Evolutionary conservation across 35 echinoderm and acorn worm species (phyloP), one percentile per base, ranked within the genome.

Genomic region (Heliocidaris erythrogramma): DNA sequence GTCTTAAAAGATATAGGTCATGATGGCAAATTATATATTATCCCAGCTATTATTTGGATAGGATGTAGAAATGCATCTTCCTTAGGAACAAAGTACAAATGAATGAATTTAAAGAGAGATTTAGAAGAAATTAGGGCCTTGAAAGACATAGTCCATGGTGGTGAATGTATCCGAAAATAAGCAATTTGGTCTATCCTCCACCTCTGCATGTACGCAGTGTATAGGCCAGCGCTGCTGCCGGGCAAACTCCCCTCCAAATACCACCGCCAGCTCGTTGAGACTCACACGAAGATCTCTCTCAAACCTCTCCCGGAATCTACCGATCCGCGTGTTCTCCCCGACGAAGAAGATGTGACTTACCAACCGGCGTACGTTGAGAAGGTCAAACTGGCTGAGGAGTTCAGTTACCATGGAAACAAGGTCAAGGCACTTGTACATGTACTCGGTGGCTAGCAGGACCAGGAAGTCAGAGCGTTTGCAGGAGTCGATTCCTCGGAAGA

Each of bases 381-480:
- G 29, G 91, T 92, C 91, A 13, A 92, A 48, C 48, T 59, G 50
- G n/a, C 29, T 50, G 47, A 92, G 47, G 91, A 92, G n/a, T 30
- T 92, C 91, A 2, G 49, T 92, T 48, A 92, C 91, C 91, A 92
- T 92, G 91, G 91, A 49, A 59, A 92, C 91, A 32, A 92, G 91
- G 50, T 92, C 91, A 30, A 92, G 91, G 91, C 91, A 92, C 91
- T 14, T 92, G 91, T 92, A 92, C 91, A 92, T 92, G 91, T 92
- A 92, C 91, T 92, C 91, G 16, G 91, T 92, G 31, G 91, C 91
- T 30, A 59, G 29, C 12, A 92, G 91, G 47, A 52, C 48, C 11
- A 92, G 47, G 47, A 92, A 59, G 13, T 92, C 48, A 29, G 91
- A 92, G 29, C 91, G 31, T 3, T 59, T 32, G 47, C 91, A 92